Percentiles rank a stretch among this genome's conserved stretches.
Evolutionary conservation across 2,797 vertebrate genomes (phyloP).

Genomic region (Oceanodroma leucorhoa): DNA sequence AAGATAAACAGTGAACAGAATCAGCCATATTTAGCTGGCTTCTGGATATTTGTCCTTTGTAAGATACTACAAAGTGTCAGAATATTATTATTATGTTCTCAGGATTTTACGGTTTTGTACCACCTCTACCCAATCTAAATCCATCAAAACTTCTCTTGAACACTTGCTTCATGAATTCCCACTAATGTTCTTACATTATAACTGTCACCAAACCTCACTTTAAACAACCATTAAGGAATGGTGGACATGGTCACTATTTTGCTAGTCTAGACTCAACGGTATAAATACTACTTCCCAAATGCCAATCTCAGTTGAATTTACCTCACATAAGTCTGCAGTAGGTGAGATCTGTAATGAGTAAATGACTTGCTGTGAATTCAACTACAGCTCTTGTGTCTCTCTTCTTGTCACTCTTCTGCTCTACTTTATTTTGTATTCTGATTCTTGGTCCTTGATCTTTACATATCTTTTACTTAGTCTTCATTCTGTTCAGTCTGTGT

Average conservation of each 20-base stretch:
- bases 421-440: background rate
- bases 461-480: background rate
- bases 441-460: background rate
- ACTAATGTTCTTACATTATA: background rate
- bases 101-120: background rate
- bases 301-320: background rate
- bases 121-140: background rate
- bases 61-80: background rate
- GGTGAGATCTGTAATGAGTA: background rate
- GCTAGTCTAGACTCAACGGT: background rate
- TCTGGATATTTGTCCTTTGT: background rate
- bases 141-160: background rate
- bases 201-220: background rate
- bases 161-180: background rate
- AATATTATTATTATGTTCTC: background rate
- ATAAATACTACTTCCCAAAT: background rate
- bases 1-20: background rate
- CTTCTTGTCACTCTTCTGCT: background rate
- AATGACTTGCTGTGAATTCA: background rate
- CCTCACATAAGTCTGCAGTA: background rate
- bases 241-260: background rate
- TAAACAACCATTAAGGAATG: background rate
- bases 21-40: background rate
- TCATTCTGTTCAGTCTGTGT: background rate
- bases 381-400: background rate